Conservation (phyloP, 2,888 invertebrate genomes). For the Poecilobothrus nobilitatus region DNA sequence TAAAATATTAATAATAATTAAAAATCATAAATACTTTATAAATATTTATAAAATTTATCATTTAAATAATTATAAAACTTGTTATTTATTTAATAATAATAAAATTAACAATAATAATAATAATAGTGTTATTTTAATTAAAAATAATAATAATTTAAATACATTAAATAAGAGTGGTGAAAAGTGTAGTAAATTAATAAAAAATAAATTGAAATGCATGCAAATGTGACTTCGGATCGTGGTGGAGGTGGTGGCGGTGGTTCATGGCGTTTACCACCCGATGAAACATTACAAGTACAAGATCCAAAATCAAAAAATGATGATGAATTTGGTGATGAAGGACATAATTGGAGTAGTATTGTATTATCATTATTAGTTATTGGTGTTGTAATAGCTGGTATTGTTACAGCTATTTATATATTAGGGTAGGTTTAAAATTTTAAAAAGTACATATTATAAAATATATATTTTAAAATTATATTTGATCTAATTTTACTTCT, state of each 20-base stretch:
- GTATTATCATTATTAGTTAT: conserved; percentile 80
- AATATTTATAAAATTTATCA: background rate
- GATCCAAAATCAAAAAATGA: conserved; percentile 80
- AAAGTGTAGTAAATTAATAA: conserved; percentile 16
- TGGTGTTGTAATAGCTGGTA: conserved; percentile 77
- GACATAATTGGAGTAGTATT: conserved; percentile 84
- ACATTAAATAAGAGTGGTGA: conserved; percentile 15
- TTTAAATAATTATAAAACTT: background rate
- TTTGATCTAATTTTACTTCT: too few species aligned
- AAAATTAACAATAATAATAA: background rate
- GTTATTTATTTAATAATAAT: background rate
- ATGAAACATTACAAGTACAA: conserved; percentile 85
- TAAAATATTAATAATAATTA: background rate
- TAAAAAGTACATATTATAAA: background rate
- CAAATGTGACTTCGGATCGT: conserved; percentile 79
- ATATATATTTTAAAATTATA: background rate
- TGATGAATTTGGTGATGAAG: conserved; percentile 67
- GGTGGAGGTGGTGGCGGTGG: conserved; percentile 56
- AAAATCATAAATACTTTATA: too few species aligned
- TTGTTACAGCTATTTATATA: conserved; percentile 80
- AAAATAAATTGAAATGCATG: conserved; percentile 57
- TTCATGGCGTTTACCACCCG: conserved; percentile 85
- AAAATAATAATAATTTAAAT: background rate
- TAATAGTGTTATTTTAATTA: background rate
- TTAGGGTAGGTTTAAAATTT: conserved; percentile 55